Evolutionary conservation across 2,888 invertebrate species (phyloP).

Genomic region (Alentia gelatinosa): DNA sequence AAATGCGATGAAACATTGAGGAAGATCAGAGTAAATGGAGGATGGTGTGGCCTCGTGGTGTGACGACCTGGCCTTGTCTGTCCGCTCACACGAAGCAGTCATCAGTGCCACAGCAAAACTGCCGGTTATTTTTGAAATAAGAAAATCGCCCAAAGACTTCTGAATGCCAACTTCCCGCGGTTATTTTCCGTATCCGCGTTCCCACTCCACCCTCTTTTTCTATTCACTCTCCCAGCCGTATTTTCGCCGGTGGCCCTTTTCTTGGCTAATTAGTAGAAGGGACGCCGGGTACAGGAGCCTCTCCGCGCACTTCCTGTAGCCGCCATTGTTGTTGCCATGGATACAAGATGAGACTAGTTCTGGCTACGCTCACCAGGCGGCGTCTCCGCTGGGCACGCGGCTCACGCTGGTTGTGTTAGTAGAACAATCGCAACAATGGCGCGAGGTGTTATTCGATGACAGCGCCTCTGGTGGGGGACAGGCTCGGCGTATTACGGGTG

Average conservation of each 20-base stretch:
- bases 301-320: conserved; percentile 3
- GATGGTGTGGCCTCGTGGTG: no score
- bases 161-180: neutral
- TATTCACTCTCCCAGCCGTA: neutral
- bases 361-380: neutral
- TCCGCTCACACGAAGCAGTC: no score
- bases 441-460: neutral
- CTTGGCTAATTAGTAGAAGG: neutral
- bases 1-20: no score
- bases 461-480: neutral
- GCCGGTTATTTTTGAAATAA: neutral
- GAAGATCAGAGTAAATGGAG: no score
- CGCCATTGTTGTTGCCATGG: conserved; percentile 30
- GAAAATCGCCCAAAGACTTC: neutral
- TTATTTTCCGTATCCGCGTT: neutral
- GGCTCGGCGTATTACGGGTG: neutral
- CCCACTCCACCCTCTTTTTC: neutral
- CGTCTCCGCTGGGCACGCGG: neutral
- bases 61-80: no score
- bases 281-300: neutral
- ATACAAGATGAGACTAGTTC: neutral
- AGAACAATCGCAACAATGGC: conserved; percentile 13
- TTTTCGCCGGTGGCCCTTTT: neutral
- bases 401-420: neutral
- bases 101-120: no score